Percentiles rank a stretch among this genome's conserved stretches.
phyloP scores from a whole-genome alignment of 2,113 vertebrate species.

The Potamarius usumacintae region DNA sequence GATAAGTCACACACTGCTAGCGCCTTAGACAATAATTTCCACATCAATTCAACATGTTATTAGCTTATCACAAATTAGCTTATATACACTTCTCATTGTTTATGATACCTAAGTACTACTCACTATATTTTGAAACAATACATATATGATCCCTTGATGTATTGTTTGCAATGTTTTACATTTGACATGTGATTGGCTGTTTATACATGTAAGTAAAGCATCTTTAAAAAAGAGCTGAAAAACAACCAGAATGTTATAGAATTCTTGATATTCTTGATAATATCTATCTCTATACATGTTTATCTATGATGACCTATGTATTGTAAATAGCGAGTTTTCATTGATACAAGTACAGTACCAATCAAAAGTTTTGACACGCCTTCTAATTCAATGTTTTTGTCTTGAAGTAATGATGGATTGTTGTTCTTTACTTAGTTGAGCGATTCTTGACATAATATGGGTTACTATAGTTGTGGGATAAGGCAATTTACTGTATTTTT shows the following conservation, averaged over 20 bases:
- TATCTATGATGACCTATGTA: background rate
- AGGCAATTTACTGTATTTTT: no score
- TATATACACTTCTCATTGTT: background rate
- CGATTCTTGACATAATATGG: no score
- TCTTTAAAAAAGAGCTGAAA: background rate
- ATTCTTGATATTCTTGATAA: background rate
- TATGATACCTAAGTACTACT: background rate
- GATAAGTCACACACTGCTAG: constrained; percentile 41
- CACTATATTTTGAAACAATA: background rate
- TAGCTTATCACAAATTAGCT: background rate
- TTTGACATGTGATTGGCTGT: background rate
- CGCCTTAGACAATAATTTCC: background rate
- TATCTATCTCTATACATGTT: background rate
- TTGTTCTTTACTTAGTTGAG: no score
- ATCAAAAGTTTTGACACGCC: no score
- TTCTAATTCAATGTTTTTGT: no score
- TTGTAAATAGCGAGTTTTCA: background rate
- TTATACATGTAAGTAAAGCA: background rate
- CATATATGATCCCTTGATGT: background rate
- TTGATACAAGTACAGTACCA: background rate
- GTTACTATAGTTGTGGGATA: no score
- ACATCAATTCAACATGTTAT: background rate
- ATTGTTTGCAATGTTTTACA: background rate
- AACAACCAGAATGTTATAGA: background rate
- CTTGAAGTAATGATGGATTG: no score